Conservation (phyloP, 2,888 invertebrate species). For the Hylaea fasciaria region DNA sequence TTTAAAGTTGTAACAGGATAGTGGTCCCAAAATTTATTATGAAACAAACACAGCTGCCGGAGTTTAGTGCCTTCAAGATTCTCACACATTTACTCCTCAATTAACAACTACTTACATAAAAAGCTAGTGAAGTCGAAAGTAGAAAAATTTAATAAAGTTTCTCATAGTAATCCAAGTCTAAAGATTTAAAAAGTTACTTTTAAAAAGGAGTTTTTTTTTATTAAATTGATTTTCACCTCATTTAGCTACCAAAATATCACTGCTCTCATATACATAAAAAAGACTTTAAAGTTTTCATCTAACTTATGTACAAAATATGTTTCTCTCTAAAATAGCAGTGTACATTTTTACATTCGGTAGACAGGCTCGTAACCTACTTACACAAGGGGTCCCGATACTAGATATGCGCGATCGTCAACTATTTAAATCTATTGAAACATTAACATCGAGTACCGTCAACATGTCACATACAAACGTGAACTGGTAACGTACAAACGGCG, state of each 20-base stretch:
- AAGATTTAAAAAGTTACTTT: conserved; percentile 59
- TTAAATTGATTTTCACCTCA: conserved; percentile 64
- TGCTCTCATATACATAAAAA: conserved; percentile 74
- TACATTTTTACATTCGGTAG: conserved; percentile 54
- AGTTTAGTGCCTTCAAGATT: conserved; percentile 49
- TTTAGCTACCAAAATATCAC: conserved; percentile 77
- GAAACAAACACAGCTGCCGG: conserved; percentile 73
- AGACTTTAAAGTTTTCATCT: conserved; percentile 57
- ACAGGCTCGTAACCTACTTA: conserved; percentile 54
- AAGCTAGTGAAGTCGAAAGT: conserved; percentile 64
- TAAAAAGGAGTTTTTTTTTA: conserved; percentile 54
- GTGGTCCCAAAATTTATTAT: conserved; percentile 84
- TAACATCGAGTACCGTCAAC: conserved; percentile 54
- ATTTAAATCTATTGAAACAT: conserved; percentile 50
- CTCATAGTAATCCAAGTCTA: conserved; percentile 59
- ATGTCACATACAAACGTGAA: conserved; percentile 51
- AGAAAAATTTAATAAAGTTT: conserved; percentile 46
- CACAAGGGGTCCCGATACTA: conserved; percentile 57
- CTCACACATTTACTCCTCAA: conserved; percentile 52
- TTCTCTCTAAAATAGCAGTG: conserved; percentile 69
- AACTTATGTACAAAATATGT: conserved; percentile 74
- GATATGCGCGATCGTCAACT: conserved; percentile 56
- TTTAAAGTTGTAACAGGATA: conserved; percentile 61
- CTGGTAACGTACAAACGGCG: conserved; percentile 47
- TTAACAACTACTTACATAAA: conserved; percentile 68